These are phyloP conservation scores for Halyomorpha halys DNA, from an alignment of 1,140 invertebrate species.

Conservation along the genomic window DNA sequence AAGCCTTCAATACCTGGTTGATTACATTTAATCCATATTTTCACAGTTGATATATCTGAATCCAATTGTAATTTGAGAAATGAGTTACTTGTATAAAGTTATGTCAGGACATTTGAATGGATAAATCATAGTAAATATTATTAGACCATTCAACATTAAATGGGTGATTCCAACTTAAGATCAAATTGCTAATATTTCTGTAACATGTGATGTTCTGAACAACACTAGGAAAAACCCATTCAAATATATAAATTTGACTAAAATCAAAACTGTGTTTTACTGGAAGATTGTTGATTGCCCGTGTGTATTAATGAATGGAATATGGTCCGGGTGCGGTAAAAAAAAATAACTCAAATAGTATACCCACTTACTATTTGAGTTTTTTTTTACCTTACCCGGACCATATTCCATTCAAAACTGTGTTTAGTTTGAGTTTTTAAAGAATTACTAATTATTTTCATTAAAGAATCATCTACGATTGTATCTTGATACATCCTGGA, in stretches of 20 bases:
- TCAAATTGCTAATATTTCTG: not conserved
- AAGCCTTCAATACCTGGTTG: not conserved
- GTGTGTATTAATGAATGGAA: too few species aligned
- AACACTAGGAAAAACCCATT: conserved; percentile 19
- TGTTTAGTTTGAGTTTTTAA: not conserved
- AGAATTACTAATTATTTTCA: not conserved
- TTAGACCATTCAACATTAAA: not conserved
- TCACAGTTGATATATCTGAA: not conserved
- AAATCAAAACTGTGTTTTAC: too few species aligned
- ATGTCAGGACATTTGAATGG: not conserved
- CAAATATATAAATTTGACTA: not conserved
- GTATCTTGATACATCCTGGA: conserved; percentile 47
- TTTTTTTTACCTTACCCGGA: too few species aligned
- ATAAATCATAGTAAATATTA: not conserved
- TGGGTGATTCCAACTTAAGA: not conserved
- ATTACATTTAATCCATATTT: not conserved
- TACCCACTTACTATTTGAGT: too few species aligned
- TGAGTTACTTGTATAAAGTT: not conserved
- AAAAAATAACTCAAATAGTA: too few species aligned
- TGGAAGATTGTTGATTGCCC: too few species aligned
- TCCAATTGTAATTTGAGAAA: not conserved
- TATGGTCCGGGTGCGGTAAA: too few species aligned
- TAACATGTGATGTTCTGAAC: conserved; percentile 4
- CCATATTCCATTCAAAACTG: too few species aligned
- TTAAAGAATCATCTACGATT: conserved; percentile 33